Base-by-base conservation (phyloP, 2,888 invertebrate genomes). In the Lordiphosa fenestrarum region DNA sequence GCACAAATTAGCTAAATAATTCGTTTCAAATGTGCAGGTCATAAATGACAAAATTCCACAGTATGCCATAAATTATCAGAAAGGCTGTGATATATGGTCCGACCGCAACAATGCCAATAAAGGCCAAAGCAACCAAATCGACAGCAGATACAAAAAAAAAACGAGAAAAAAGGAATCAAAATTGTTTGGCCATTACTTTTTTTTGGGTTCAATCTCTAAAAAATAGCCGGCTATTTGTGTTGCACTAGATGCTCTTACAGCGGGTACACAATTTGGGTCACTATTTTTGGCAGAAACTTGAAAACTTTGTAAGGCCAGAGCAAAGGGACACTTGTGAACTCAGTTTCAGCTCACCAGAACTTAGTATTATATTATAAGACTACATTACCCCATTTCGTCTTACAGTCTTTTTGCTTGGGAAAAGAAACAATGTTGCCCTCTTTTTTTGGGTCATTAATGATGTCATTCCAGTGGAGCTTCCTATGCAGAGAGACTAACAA, bases 41-140 rank as follows among this genome's bases (percentile, higher is more conserved):
- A 71, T 69, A 75, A 82, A 44, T 44, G 44, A 73, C 69, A 65
- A 71, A 82, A 77, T 78, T 82, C 75, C 78, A 38, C 9, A 39
- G 36, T 47, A 15, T 59, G 30, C 66, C 69, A 77, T 78, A 82
- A 78, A 77, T 77, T 75, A 69, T 60, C 53, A 41, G 60, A 58
- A 54, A 49, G 37, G 44, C 66, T 48, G 60, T 73, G 66, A 69
- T 76, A 66, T 64, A 64, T 69, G 58, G 57, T 60, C 55, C 46
- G 61, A 50, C 80, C 71, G 63, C 73, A 63, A 63, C 41, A 63
- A 60, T 47, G 53, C 46, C 60, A 47, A 30, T 30, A 30, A 63
- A 15, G 33, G 44, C 44, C 44, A 44, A 44, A 44, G 44, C 10
- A 33, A n/a, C n/a, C n/a, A 13, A 42, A 42, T 42, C 25, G 30